A percentile compares a stretch with the other conserved stretches of the same genome.
Conservation (phyloP, 2,888 invertebrate species). For the Tricholauxania praeusta region DNA sequence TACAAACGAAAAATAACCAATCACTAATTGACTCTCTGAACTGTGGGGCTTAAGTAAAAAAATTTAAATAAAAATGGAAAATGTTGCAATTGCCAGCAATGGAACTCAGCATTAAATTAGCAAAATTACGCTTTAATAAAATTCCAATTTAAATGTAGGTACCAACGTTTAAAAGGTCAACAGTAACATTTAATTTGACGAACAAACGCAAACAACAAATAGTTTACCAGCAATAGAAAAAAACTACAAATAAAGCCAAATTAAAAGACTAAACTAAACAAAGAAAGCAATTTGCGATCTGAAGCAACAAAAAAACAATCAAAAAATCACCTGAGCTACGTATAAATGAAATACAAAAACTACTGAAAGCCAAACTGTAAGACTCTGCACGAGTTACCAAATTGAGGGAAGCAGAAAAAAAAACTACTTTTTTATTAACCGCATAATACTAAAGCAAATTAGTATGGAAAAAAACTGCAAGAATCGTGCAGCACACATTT, state of each 20-base stretch:
- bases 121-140: too few species aligned
- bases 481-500: slow-evolving; percentile 55
- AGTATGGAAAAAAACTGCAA: slow-evolving; percentile 46
- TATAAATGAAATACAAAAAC: slow-evolving; percentile 59
- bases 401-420: slow-evolving; percentile 1
- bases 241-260: slow-evolving; percentile 62
- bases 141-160: too few species aligned
- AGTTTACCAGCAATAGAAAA: slow-evolving; percentile 49
- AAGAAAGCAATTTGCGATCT: slow-evolving; percentile 58
- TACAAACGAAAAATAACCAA: too few species aligned
- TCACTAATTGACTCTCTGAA: too few species aligned
- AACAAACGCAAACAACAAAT: too few species aligned
- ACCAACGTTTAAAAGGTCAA: neutral
- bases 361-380: slow-evolving; percentile 52
- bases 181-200: slow-evolving; percentile 10
- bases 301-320: slow-evolving; percentile 53
- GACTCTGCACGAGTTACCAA: slow-evolving; percentile 16
- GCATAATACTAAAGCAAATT: slow-evolving; percentile 16
- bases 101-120: too few species aligned
- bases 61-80: too few species aligned
- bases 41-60: too few species aligned
- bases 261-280: slow-evolving; percentile 48
- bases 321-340: slow-evolving; percentile 55
- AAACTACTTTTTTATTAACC: neutral
- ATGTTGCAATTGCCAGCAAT: too few species aligned